Evolutionary conservation across 2,113 vertebrate genomes (phyloP).

Genomic region (Tinamus guttatus): DNA sequence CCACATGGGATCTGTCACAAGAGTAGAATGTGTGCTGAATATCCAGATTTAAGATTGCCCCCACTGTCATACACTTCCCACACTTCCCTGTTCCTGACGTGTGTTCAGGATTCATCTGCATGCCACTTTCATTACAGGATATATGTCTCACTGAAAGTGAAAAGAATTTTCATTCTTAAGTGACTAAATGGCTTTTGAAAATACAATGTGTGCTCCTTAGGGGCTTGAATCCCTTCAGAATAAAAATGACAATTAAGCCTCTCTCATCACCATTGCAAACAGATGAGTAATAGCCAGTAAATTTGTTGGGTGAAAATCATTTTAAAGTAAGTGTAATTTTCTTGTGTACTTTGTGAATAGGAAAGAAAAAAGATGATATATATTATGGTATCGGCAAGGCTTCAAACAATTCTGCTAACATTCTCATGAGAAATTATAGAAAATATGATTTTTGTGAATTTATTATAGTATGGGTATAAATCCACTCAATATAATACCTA

Average conservation of each 20-base stretch:
- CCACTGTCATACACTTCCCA: neutral
- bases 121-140: neutral
- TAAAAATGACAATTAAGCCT: neutral
- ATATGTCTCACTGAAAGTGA: neutral
- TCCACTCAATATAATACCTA: neutral
- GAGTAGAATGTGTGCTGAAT: neutral
- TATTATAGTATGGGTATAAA: neutral
- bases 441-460: neutral
- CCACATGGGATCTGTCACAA: neutral
- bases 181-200: conserved; percentile 37
- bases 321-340: neutral
- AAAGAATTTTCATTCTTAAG: neutral
- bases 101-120: neutral
- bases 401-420: neutral
- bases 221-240: neutral
- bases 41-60: neutral
- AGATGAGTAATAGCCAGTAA: conserved; percentile 5
- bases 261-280: neutral
- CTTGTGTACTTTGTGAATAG: neutral
- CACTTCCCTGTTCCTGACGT: neutral
- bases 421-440: neutral
- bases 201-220: neutral
- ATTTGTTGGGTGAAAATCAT: neutral
- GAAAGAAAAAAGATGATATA: neutral
- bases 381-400: fast-evolving